Percentiles rank a stretch among this genome's conserved stretches.
Evolutionary conservation across 2,888 invertebrate species (phyloP).

Genomic region (Noctua fimbriata): DNA sequence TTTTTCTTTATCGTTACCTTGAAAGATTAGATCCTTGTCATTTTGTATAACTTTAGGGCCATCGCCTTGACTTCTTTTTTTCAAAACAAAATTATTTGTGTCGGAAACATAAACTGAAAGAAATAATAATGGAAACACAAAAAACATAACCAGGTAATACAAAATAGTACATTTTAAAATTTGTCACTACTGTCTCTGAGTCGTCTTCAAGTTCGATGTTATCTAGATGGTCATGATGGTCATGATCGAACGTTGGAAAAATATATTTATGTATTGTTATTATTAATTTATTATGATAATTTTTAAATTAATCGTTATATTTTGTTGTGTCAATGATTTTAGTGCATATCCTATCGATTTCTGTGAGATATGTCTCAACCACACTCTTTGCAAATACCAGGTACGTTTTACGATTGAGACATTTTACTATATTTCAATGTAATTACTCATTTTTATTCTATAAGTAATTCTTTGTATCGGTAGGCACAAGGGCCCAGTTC

Average conservation of each 20-base stretch:
- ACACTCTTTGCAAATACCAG: constrained; percentile 81
- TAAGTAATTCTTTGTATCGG: constrained; percentile 13
- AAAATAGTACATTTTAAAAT: constrained; percentile 78
- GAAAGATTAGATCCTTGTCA: constrained; percentile 54
- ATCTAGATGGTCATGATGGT: constrained; percentile 73
- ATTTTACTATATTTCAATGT: constrained; percentile 1
- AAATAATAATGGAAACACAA: constrained; percentile 80
- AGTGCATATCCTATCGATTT: constrained; percentile 69
- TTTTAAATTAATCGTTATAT: constrained; percentile 81
- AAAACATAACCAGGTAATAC: constrained; percentile 84
- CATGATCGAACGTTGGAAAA: constrained; percentile 61
- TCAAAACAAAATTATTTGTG: constrained; percentile 69
- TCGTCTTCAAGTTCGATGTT: constrained; percentile 16
- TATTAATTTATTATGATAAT: constrained; percentile 81
- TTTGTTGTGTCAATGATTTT: constrained; percentile 69
- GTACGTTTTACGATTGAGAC: constrained; percentile 64
- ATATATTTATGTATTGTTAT: constrained; percentile 71
- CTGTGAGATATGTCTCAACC: constrained; percentile 82
- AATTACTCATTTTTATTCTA: neutral
- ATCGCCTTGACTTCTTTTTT: constrained; percentile 49
- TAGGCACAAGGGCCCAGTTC: constrained; percentile 78
- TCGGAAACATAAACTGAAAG: constrained; percentile 70
- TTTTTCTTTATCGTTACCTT: constrained; percentile 63
- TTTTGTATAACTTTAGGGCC: constrained; percentile 50
- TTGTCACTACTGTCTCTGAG: constrained; percentile 55